Base-by-base conservation (phyloP, 2,113 vertebrate species). In the Microcebus murinus region DNA sequence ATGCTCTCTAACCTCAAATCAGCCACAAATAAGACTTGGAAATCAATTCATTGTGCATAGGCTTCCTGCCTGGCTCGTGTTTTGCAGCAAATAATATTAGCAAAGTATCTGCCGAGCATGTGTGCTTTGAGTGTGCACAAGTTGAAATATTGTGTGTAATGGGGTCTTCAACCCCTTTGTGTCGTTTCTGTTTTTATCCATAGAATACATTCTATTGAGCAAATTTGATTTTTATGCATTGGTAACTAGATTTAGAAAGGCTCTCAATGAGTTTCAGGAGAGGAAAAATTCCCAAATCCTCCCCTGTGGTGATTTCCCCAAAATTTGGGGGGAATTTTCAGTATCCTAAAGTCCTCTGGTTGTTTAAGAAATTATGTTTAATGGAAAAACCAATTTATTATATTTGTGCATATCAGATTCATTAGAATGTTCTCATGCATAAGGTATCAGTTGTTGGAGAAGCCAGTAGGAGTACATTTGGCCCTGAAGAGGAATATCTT, bases 61-160 rank as follows among this genome's bases (percentile, higher is more conserved):
- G 93, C 98, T 98, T 98, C 98, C 97, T 98, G 97, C 95, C 95
- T 98, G 96, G 96, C 98, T 98, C 98, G 97, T 97, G 98, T 96
- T 98, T 98, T 97, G 91, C 92, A 98, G 98, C 95, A 98, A 98
- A 98, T 98, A 98, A 98, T 98, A 98, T 98, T 95, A 98, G 94
- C 97, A 97, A 98, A 98, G 96, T 98, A 98, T 97, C 97, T 98
- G 97, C 97, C 94, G 93, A 97, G 87, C 97, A 98, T 94, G 96
- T 98, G 97, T 96, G 73, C 96, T 97, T 98, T 92, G 97, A 98
- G 98, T 98, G 98, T 97, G 96, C 90, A 96, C 92, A 95, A 97
- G 91, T 95, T 73, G 90, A 98, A 95, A 91, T 96, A 90, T 94
- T 94, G 89, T 85, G n/a, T 91, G n/a, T 79, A 97, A 95, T 92